Evolutionary conservation across 1,140 invertebrate species (phyloP), one percentile per base, ranked within the genome.

Genomic region (Medauroidea extradentata): DNA sequence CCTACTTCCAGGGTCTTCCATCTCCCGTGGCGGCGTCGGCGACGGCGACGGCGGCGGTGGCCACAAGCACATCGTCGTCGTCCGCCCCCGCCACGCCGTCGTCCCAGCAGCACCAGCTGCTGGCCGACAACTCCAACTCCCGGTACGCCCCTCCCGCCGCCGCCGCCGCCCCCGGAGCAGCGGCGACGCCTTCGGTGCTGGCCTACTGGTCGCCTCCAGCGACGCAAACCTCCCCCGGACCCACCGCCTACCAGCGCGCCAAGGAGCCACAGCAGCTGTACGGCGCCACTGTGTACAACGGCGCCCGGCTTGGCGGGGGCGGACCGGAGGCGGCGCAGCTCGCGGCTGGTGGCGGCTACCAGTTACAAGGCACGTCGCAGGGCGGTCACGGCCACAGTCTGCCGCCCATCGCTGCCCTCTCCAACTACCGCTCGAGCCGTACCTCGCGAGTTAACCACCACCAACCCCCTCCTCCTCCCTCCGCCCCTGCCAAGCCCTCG

Each of bases 1-100:
- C 87, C 78, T 89, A 86, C 78, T 88, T 88, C 76, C 84, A 88
- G 80, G 86, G 86, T 71, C 75, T 88, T 69, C 86, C 86, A 65
- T 76, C 79, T 46, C 73, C 58, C 65, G 70, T 59, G 71, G 69
- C 9, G 69, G 70, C 24, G 74, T 75, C 44, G 74, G 74, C 24
- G 73, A 75, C 29, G 29, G 5, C 68, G 73, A 73, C 44, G 73
- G 73, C 53, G 71, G 73, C 71, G 72, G 71, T 21, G 56, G 75
- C 69, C 59, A 76, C 68, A 54, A 73, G 68, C 49, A 69, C 71
- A 34, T 72, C 70, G 43, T 60, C 53, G 54, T 68, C 58, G 69
- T 65, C 21, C 56, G 62, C 77, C 71, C 2, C 70, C 76, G 58
- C 75, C 74, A n/a, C 74, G 75, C n/a, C n/a, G n/a, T 62, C 71